Percentiles rank a stretch among this genome's conserved stretches.
Evolutionary conservation across 2,797 vertebrate genomes (phyloP).

Genomic region (Sciurus vulgaris): DNA sequence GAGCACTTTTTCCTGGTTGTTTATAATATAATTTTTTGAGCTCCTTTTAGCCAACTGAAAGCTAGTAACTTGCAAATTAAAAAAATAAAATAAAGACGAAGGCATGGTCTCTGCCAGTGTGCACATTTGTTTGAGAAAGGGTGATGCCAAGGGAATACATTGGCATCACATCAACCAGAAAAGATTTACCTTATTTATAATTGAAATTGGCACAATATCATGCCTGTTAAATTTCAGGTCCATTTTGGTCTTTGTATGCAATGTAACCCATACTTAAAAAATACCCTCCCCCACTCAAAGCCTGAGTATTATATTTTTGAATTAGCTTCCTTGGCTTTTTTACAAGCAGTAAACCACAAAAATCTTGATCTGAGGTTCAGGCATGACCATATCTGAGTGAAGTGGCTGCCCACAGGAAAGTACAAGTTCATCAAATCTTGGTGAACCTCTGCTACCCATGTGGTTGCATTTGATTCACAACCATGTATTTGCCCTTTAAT

Average conservation of each 20-base stretch:
- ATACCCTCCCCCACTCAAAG: background rate
- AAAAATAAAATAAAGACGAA: background rate
- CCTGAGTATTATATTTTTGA: background rate
- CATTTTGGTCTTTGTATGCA: background rate
- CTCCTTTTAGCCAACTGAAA: conserved; percentile 45
- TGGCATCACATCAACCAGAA: background rate
- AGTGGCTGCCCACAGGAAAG: background rate
- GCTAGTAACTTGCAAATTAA: background rate
- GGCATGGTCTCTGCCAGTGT: background rate
- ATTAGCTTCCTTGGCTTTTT: background rate
- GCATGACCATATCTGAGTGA: background rate
- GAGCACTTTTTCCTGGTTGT: conserved; percentile 10
- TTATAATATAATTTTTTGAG: conserved; percentile 5
- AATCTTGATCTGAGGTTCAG: background rate
- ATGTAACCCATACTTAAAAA: background rate
- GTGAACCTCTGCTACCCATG: background rate
- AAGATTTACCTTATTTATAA: background rate
- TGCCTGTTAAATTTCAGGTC: background rate
- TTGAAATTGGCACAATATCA: background rate
- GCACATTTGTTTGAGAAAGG: background rate
- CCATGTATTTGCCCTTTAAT: background rate
- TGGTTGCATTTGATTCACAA: background rate
- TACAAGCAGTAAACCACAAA: background rate
- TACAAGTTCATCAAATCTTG: background rate
- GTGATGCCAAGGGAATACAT: background rate